Conservation (phyloP, 2,113 vertebrate species). For the Corythaeola cristata region DNA sequence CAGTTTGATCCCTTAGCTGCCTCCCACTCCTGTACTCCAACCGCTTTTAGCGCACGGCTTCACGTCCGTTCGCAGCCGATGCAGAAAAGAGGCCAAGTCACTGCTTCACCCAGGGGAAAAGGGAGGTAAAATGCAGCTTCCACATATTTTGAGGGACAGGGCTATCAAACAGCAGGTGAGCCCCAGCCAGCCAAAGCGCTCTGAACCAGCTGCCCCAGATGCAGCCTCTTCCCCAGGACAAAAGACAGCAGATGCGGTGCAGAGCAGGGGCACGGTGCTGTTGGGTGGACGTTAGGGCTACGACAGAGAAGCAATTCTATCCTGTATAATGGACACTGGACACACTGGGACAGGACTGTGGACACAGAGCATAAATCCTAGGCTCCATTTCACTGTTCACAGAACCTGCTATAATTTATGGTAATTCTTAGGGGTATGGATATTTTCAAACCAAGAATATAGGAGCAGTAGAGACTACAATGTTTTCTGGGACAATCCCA, state of each 20-base stretch:
- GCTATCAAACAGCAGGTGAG: rapidly evolving
- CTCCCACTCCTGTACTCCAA: not conserved
- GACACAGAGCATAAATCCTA: not conserved
- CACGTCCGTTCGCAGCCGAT: rapidly evolving
- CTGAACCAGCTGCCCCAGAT: not conserved
- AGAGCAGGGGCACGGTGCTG: not conserved
- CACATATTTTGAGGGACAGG: not conserved
- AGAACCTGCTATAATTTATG: not conserved
- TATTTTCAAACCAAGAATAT: not conserved
- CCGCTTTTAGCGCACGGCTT: not conserved
- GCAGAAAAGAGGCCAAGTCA: not conserved
- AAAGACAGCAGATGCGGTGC: not conserved
- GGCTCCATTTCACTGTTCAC: not conserved
- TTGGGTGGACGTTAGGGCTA: not conserved
- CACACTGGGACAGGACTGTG: not conserved
- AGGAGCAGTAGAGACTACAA: not conserved
- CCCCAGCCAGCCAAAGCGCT: not conserved
- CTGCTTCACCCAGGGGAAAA: not conserved
- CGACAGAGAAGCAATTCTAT: not conserved
- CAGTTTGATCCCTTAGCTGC: not conserved
- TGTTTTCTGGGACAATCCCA: not conserved
- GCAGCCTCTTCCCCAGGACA: not conserved
- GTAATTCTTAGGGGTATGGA: not conserved
- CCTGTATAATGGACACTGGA: rapidly evolving
- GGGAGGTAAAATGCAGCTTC: not conserved